A percentile compares a stretch with the other conserved stretches of the same genome.
phyloP scores from a whole-genome alignment of 2,113 vertebrate genomes.

The Campylorhamphus procurvoides region DNA sequence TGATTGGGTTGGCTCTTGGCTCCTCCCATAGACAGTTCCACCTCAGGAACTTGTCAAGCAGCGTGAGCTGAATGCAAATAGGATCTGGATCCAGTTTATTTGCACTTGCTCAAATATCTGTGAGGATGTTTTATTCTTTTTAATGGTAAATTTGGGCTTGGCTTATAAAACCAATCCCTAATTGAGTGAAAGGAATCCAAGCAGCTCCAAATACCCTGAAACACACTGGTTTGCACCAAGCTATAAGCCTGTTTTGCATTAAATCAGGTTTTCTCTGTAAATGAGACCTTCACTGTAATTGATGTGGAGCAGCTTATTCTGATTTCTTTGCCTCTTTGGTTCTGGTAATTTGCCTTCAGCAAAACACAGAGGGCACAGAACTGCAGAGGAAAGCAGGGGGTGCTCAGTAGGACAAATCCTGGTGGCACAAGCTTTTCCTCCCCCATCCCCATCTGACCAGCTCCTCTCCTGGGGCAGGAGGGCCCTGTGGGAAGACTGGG shows the following conservation, averaged over 20 bases:
- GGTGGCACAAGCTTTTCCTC: background rate
- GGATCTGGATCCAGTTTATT: background rate
- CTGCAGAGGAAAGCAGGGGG: background rate
- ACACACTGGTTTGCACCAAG: background rate
- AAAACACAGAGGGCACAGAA: background rate
- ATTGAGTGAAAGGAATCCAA: slow-evolving; percentile 8
- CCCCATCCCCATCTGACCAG: background rate
- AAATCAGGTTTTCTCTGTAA: slow-evolving; percentile 46
- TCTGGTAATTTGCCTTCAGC: slow-evolving; percentile 33
- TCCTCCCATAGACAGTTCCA: background rate
- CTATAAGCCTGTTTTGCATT: slow-evolving; percentile 48
- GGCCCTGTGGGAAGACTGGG: background rate
- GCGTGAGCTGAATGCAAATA: background rate
- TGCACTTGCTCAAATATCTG: background rate
- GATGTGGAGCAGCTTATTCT: slow-evolving; percentile 25
- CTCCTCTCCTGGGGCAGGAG: background rate
- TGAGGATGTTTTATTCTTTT: background rate
- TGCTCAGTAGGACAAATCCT: background rate
- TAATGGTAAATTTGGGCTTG: slow-evolving; percentile 9
- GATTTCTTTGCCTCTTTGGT: slow-evolving; percentile 39
- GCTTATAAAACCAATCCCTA: background rate
- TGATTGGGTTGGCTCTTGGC: background rate
- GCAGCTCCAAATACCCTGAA: slow-evolving; percentile 17
- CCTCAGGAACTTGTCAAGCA: background rate
- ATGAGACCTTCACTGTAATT: slow-evolving; percentile 50